Evolutionary conservation across 2,797 vertebrate species (phyloP).

Genomic region (Hozukius guyotensis): DNA sequence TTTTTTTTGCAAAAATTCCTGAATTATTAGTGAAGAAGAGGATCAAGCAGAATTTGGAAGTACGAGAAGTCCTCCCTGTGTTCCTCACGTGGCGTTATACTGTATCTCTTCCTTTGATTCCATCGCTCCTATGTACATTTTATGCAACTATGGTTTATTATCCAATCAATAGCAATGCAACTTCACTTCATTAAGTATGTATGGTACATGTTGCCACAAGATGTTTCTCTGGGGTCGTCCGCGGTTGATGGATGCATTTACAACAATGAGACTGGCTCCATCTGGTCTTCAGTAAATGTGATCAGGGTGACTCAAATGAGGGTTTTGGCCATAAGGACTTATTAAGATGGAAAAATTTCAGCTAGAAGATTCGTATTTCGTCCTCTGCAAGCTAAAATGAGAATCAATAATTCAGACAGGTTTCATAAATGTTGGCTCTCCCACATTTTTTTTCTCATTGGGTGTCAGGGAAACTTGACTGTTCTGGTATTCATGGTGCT

Average conservation of each 20-base stretch:
- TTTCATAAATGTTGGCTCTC: constrained; percentile 56
- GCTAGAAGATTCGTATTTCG: constrained; percentile 27
- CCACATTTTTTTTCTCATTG: constrained; percentile 7
- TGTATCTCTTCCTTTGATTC: neutral
- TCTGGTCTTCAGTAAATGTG: constrained; percentile 12
- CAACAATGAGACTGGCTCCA: neutral
- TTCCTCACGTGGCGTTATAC: neutral
- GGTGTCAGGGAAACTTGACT: constrained; percentile 21
- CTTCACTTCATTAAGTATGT: neutral
- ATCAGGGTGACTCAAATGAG: constrained; percentile 10
- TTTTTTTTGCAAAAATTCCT: neutral
- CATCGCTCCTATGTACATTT: neutral
- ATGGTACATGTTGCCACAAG: neutral
- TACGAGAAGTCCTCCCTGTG: neutral
- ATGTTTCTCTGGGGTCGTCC: constrained; percentile 10
- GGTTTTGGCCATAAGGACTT: constrained; percentile 4
- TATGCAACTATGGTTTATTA: neutral
- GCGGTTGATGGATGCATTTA: neutral
- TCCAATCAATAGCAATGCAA: constrained; percentile 12
- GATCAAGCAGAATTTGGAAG: neutral
- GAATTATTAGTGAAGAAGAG: neutral
- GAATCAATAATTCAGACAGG: constrained; percentile 61
- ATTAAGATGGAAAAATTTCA: constrained; percentile 8
- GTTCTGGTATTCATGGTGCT: constrained; percentile 58
- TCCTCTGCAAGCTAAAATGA: constrained; percentile 31